phyloP scores from a whole-genome alignment of 2,888 invertebrate species.

The Spilarctia lutea region DNA sequence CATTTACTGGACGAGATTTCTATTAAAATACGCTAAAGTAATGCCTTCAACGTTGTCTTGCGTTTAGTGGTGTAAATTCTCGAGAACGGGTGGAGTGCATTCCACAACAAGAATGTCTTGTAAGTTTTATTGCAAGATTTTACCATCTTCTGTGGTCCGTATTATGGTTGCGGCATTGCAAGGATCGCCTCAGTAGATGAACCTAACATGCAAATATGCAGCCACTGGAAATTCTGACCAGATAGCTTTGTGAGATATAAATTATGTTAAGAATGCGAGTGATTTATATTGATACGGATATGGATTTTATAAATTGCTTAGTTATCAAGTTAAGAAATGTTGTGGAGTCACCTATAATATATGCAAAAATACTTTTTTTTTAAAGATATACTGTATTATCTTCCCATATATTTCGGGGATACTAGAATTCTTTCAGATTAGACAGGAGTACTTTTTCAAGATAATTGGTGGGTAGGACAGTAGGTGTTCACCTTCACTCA shows the following conservation, averaged over 20 bases:
- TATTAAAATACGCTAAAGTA: slow-evolving; percentile 34
- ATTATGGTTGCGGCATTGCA: slow-evolving; percentile 47
- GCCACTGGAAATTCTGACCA: not conserved
- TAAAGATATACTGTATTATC: not conserved
- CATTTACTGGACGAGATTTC: slow-evolving; percentile 26
- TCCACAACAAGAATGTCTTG: slow-evolving; percentile 67
- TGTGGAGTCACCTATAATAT: not conserved
- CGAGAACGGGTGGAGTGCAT: slow-evolving; percentile 66
- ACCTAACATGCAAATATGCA: slow-evolving; percentile 18
- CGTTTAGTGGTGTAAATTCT: slow-evolving; percentile 66
- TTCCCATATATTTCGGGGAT: too few relatives aligned
- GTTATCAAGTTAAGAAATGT: not conserved
- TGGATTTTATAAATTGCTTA: not conserved
- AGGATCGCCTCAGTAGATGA: slow-evolving; percentile 25
- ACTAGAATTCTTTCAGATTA: not conserved
- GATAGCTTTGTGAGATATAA: not conserved
- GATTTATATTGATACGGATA: not conserved
- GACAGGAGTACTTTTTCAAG: not conserved
- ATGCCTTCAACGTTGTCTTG: slow-evolving; percentile 46
- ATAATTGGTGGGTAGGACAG: too few relatives aligned
- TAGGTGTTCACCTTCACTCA: too few relatives aligned
- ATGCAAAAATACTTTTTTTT: not conserved
- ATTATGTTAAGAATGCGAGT: not conserved
- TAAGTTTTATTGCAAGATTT: slow-evolving; percentile 76
- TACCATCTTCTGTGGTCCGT: slow-evolving; percentile 58